phyloP scores from a whole-genome alignment of 2,797 vertebrate genomes.

The Harpagifer antarcticus region DNA sequence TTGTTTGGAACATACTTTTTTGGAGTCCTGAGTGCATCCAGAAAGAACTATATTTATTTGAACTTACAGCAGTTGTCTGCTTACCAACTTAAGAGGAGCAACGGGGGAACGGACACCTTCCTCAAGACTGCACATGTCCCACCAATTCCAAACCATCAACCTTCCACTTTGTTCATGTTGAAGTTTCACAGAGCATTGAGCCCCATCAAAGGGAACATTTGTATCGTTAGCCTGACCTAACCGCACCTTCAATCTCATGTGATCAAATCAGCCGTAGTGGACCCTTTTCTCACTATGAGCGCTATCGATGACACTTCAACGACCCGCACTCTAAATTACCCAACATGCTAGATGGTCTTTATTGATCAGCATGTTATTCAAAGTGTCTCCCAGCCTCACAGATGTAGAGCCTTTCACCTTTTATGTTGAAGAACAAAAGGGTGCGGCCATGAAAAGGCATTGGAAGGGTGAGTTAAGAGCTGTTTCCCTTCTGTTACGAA shows the following conservation, averaged over 20 bases:
- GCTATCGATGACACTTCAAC: conserved; percentile 58
- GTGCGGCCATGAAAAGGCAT: conserved; percentile 57
- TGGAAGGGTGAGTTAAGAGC: conserved; percentile 64
- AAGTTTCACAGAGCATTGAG: conserved; percentile 14
- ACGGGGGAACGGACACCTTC: not conserved
- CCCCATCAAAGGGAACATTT: conserved; percentile 46
- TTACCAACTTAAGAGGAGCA: not conserved
- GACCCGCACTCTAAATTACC: conserved; percentile 47
- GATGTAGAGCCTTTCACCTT: conserved; percentile 58
- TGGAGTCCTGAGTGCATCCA: no score
- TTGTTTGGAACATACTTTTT: no score
- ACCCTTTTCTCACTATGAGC: conserved; percentile 45
- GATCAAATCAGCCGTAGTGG: conserved; percentile 14
- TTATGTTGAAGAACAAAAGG: conserved; percentile 77
- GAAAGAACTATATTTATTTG: not conserved
- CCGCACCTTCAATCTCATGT: conserved; percentile 13
- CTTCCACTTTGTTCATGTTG: conserved; percentile 3
- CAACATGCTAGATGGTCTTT: conserved; percentile 67
- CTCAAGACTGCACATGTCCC: not conserved
- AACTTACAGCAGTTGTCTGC: not conserved
- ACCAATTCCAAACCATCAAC: conserved; percentile 14
- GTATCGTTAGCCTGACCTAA: conserved; percentile 10
- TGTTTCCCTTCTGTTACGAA: conserved; percentile 51
- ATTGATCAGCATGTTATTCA: conserved; percentile 81
- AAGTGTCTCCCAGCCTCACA: conserved; percentile 53